phyloP scores from a whole-genome alignment of 2,888 invertebrate species.

The Lydus trimaculatus region DNA sequence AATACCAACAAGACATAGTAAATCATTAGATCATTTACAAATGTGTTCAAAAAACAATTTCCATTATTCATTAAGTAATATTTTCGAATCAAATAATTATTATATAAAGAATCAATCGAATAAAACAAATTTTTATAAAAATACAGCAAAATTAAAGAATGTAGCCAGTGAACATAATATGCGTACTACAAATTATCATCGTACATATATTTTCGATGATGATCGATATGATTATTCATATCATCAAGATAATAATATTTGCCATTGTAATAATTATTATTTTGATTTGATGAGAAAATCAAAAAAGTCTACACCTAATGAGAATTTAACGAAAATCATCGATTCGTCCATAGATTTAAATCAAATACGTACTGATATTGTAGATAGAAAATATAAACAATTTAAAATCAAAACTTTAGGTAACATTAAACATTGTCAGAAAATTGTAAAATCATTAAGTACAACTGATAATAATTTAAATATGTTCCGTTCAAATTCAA shows the following conservation, averaged over 20 bases:
- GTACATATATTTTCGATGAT: conserved; percentile 35
- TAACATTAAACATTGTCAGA: conserved; percentile 39
- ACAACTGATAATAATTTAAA: conserved; percentile 39
- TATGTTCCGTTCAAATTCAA: conserved; percentile 46
- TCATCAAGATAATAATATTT: not conserved
- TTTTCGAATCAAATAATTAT: conserved; percentile 32
- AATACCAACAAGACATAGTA: conserved; percentile 70
- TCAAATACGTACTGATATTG: conserved; percentile 30
- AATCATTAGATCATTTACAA: conserved; percentile 81
- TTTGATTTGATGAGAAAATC: not conserved
- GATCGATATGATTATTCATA: conserved; percentile 10
- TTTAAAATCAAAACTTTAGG: conserved; percentile 40
- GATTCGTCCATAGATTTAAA: conserved; percentile 29
- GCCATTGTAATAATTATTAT: conserved; percentile 7
- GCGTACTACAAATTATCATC: conserved; percentile 26
- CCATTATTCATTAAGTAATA: conserved; percentile 48
- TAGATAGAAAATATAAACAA: conserved; percentile 42
- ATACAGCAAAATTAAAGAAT: conserved; percentile 41
- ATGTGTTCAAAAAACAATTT: conserved; percentile 53
- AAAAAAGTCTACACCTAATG: not conserved
- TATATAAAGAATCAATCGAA: conserved; percentile 24
- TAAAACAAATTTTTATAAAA: conserved; percentile 35
- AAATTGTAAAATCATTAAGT: conserved; percentile 45
- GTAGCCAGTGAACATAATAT: conserved; percentile 48
- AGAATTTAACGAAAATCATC: conserved; percentile 9